Conservation (phyloP, 2,113 vertebrate genomes). For the Litocranius walleri region DNA sequence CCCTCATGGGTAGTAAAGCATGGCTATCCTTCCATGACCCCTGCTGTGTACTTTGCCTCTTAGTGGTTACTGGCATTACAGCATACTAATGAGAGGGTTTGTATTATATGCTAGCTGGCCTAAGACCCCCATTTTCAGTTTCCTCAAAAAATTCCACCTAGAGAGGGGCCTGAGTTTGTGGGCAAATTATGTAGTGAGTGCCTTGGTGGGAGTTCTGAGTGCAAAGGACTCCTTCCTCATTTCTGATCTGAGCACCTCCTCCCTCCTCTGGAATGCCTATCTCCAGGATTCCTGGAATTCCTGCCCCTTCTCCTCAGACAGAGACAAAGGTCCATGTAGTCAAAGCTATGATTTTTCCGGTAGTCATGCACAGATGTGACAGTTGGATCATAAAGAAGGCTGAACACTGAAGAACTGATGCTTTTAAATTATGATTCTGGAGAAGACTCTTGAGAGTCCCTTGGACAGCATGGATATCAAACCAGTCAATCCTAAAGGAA, state of each 20-base stretch:
- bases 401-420: background rate
- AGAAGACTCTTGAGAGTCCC: background rate
- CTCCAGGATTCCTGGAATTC: background rate
- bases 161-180: too few relatives aligned
- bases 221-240: background rate
- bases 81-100: background rate
- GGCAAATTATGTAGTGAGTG: background rate
- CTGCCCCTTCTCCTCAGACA: too few relatives aligned
- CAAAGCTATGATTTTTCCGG: background rate
- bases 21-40: background rate
- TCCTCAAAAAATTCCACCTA: background rate
- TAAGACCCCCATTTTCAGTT: background rate
- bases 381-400: background rate
- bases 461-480: background rate
- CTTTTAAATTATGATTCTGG: background rate
- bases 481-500: background rate
- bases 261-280: background rate
- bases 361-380: background rate
- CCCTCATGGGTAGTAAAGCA: background rate
- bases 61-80: background rate
- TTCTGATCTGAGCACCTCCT: background rate
- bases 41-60: background rate
- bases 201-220: background rate
- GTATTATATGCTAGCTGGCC: background rate
- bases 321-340: background rate